Evolutionary conservation across 1,140 invertebrate genomes (phyloP), one percentile per base, ranked within the genome.

Genomic region (Leguminivora glycinivorella): DNA sequence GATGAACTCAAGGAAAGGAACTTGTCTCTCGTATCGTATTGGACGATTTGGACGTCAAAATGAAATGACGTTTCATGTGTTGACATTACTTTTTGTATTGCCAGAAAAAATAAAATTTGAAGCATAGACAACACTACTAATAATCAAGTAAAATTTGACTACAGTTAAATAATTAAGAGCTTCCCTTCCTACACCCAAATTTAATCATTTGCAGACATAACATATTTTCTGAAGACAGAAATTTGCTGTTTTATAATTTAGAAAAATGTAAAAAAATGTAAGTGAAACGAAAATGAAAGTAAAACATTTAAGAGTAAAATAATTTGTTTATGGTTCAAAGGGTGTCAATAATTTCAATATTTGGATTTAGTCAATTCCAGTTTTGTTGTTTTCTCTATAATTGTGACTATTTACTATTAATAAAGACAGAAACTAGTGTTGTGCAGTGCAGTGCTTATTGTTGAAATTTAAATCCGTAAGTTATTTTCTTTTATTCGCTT

Each of bases 261-360:
- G 14, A 10, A 10, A 38, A 12, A 12, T 38, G 34, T 12, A 38
- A 38, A 14, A 43, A 43, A 31, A 4, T 31, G 1, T n/a, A 43
- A 43, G 12, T 43, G 40, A 56, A 25, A 29, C 26, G 24, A 60
- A 63, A 63, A 6, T 17, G n/a, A 34, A 63, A 63, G 58, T 63
- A 19, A 63, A 31, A 63, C 26, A 31, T 14, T 19, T 29, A 63
- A 63, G 34, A 58, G 26, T 26, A 71, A 69, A 40, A 67, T 22
- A 68, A 63, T 69, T 83, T 75, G 70, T 75, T 70, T 81, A 70
- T 79, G 74, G 68, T 67, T 69, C 9, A 43, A 75, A 71, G 72
- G 76, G 73, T 78, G 78, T 83, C 82, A 84, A 86, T 82, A 82
- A 74, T 80, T 82, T 78, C 71, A 72, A 80, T 80, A 79, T 71